Base-by-base conservation (phyloP, 1,140 invertebrate species). In the Lucilia cuprina region DNA sequence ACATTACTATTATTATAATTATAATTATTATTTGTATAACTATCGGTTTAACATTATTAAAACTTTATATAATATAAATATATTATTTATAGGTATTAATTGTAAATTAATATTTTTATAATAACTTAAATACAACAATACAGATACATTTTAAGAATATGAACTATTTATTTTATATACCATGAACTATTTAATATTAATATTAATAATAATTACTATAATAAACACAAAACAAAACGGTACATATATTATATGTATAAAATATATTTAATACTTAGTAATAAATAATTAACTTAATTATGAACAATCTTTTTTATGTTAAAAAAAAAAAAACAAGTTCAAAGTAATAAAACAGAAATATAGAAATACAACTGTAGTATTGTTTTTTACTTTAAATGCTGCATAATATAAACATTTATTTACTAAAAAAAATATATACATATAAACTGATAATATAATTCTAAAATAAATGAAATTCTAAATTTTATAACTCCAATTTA, bases 401-500 rank as follows among this genome's bases (percentile, higher is more conserved):
- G 12, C 50, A 55, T n/a, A 2, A 17, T 55, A 41, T 41, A 41
- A 7, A 41, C 41, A 41, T 41, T 3, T 41, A 41, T 41, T 41
- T 41, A 41, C 25, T 30, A 41, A 41, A 2, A 41, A 41, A 41
- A 41, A 41, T 41, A 41, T 8, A 41, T 3, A 41, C 41, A 41
- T 3, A 41, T 5, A 41, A 55, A 55, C 50, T 55, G 50, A 55
- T 55, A n/a, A 55, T 55, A 55, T 55, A 55, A n/a, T 55, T 55
- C 50, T 55, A 41, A 77, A 19, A 41, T 14, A 77, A 77, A 21
- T 10, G 34, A 77, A 77, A 77, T 77, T 77, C 74, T 77, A 77
- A 77, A 77, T 77, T 77, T 77, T 55, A 10, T 77, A 77, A 77
- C 74, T 77, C 74, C 74, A 77, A 77, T 77, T 77, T 77, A 55